Conservation (phyloP, 2,888 invertebrate genomes). For the Agrilus cyanescens region DNA sequence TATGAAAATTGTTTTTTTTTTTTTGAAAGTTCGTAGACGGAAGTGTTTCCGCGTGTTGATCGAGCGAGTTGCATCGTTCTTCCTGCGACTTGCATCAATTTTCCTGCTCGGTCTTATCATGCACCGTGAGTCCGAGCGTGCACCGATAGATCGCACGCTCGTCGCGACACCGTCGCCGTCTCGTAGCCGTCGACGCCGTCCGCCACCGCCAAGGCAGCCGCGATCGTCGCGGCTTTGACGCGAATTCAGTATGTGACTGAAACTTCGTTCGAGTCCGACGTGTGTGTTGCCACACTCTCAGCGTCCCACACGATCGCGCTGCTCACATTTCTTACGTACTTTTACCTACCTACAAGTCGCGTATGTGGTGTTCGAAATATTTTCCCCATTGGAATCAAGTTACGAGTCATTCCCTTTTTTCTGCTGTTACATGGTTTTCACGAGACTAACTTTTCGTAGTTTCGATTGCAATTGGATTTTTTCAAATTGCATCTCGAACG, state of each 20-base stretch:
- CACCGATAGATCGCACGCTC: slow-evolving; percentile 44
- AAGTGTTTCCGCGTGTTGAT: no score
- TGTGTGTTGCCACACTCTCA: slow-evolving; percentile 25
- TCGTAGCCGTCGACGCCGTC: slow-evolving; percentile 34
- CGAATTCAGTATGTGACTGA: slow-evolving; percentile 43
- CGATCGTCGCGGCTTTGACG: slow-evolving; percentile 27
- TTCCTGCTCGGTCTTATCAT: slow-evolving; percentile 10
- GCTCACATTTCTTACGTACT: not conserved
- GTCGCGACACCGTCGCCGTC: slow-evolving; percentile 35
- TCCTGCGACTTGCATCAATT: not conserved
- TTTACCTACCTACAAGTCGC: no score
- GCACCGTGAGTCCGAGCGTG: slow-evolving; percentile 21
- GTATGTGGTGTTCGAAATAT: not conserved
- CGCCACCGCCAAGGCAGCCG: slow-evolving; percentile 35
- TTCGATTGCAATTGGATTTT: no score
- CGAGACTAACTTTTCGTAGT: no score
- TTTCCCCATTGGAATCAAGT: no score
- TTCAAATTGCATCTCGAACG: no score
- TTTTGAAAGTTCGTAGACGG: no score
- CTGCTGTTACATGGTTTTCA: no score
- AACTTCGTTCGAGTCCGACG: slow-evolving; percentile 23
- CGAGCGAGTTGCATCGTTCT: no score
- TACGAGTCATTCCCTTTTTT: no score
- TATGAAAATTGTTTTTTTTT: no score
- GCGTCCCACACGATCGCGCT: no score